phyloP scores from a whole-genome alignment of 2,113 vertebrate genomes.

The Mola mola region DNA sequence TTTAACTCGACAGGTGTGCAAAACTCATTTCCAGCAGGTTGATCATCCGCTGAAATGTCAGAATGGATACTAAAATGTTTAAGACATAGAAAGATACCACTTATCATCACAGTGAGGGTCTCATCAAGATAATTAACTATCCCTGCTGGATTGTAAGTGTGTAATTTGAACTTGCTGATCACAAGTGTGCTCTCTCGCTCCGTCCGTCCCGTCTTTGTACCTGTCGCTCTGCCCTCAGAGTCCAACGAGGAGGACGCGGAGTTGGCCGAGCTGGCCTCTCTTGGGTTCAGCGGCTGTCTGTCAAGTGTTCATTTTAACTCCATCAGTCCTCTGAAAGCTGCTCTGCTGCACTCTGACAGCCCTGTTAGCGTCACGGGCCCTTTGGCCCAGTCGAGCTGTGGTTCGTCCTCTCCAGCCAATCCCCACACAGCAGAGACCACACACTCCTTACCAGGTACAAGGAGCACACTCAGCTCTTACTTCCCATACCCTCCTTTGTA shows the following conservation, averaged over 20 bases:
- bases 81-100: background rate
- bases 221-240: constrained; percentile 57
- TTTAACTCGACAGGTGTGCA: too few relatives aligned
- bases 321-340: constrained; percentile 90
- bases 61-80: constrained; percentile 20
- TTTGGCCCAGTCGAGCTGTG: constrained; percentile 87
- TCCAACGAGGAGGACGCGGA: constrained; percentile 82
- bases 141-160: background rate
- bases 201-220: constrained; percentile 3
- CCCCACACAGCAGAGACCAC: constrained; percentile 88
- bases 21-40: background rate
- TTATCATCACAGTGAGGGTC: background rate
- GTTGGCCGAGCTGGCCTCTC: constrained; percentile 80
- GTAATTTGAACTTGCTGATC: constrained; percentile 7
- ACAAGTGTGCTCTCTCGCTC: background rate
- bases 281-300: constrained; percentile 92
- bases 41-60: background rate
- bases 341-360: constrained; percentile 83
- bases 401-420: constrained; percentile 78
- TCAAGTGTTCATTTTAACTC: constrained; percentile 92
- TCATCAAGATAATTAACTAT: constrained; percentile 13
- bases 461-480: background rate
- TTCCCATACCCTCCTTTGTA: background rate
- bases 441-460: constrained; percentile 90
- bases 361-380: constrained; percentile 84